A percentile compares a stretch with the other conserved stretches of the same genome.
These are phyloP conservation scores for Lontra canadensis DNA, from an alignment of 2,113 vertebrate species.

Conservation along the genomic window DNA sequence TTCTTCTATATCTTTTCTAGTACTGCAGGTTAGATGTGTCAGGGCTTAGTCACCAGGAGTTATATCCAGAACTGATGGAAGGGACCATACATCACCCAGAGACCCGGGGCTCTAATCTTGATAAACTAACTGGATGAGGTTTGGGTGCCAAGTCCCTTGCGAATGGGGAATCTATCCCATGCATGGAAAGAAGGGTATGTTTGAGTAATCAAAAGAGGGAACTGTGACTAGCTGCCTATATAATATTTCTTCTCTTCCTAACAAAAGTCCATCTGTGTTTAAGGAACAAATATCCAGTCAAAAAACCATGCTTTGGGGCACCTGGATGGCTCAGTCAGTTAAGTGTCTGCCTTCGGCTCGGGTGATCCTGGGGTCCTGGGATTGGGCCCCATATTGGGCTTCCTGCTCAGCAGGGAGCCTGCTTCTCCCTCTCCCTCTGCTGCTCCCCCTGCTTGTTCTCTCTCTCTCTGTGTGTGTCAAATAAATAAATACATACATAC, in stretches of 20 bases:
- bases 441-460: too few species aligned
- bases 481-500: too few species aligned
- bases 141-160: neutral
- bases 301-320: neutral
- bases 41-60: neutral
- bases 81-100: neutral
- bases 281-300: neutral
- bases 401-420: too few species aligned
- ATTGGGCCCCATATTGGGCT: too few species aligned
- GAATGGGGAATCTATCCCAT: neutral
- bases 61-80: neutral
- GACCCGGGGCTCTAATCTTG: neutral
- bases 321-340: too few species aligned
- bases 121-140: neutral
- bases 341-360: too few species aligned
- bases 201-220: neutral
- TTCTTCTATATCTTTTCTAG: neutral
- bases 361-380: too few species aligned
- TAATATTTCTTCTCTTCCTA: neutral
- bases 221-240: neutral
- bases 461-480: too few species aligned
- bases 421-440: too few species aligned
- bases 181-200: neutral
- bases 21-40: neutral
- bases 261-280: neutral